Conservation (phyloP, 2,113 vertebrate genomes). For the Xiphorhynchus elegans region DNA sequence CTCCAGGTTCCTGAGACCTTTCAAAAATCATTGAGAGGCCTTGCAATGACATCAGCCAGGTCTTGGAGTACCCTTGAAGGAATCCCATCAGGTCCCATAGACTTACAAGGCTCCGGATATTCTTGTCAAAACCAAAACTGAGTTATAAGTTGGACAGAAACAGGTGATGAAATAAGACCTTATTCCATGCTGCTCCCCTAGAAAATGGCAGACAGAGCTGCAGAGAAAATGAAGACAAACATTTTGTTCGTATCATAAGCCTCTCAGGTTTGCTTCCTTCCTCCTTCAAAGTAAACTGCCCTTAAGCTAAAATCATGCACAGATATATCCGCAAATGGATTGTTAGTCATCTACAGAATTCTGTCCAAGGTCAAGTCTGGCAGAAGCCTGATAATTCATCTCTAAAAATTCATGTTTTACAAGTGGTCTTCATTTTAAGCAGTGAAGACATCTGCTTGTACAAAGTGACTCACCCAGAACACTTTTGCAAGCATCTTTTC, state of each 20-base stretch:
- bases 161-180: background rate
- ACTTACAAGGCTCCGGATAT: background rate
- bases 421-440: background rate
- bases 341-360: background rate
- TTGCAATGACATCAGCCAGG: background rate
- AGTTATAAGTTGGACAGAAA: background rate
- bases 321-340: background rate
- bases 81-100: background rate
- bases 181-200: background rate
- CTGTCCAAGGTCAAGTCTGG: background rate
- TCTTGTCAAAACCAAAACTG: background rate
- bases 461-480: slow-evolving; percentile 4
- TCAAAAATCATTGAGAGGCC: background rate
- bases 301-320: background rate
- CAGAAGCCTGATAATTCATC: background rate
- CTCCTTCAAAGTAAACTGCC: background rate
- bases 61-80: too few species aligned
- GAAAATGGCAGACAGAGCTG: background rate
- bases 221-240: background rate
- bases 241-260: background rate
- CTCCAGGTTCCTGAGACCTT: background rate
- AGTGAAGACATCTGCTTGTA: background rate
- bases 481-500: background rate
- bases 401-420: background rate
- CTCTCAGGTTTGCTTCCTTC: background rate